Base-by-base conservation (phyloP, 2,113 vertebrate genomes). In the Lichenostomus cassidix region DNA sequence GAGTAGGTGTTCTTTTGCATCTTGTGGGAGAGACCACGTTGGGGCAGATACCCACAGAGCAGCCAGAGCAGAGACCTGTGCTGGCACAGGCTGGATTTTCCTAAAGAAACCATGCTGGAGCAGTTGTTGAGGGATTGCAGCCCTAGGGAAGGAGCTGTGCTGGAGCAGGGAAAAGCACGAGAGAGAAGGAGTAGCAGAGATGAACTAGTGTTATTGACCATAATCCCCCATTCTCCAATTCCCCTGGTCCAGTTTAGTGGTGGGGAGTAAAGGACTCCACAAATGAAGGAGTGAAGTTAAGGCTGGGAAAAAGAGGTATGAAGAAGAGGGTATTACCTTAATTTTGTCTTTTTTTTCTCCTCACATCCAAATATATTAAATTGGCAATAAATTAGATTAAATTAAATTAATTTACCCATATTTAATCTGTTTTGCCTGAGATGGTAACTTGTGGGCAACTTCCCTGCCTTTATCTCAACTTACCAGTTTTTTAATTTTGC, bases 241-340 rank as follows among this genome's bases (percentile, higher is more conserved):
- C 1, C 4, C 10, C 7, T 15, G 0, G 2, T 37, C n/a, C 2
- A 2, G 1, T 46, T n/a, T 52, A 33, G 8, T 53, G 21, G 3
- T 33, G 35, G 8, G 17, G 5, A 59, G 23, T 70, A 58, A 24
- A 50, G 44, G 7, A 50, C 28, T 62, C 39, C 4, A 15, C 0
- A 1, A 71, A 49, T 41, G 31, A 71, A 70, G 16, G 18, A 67
- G 3, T 62, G 60, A 55, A 63, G 6, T 12, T 58, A 25, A 80
- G 35, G 14, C 27, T 71, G 44, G 17, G 15, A 37, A 86, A 64
- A 73, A 37, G 4, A 12, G 1, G 14, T 46, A 18, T 15, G 20
- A 42, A 6, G 18, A 60, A 31, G n/a, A 71, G 80, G 5, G 12
- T 55, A 28, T 12, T 74, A 12, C 15, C 71, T 46, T 49, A 31